Conservation (phyloP, 2,888 invertebrate genomes). For the Drosophila macrothrix region DNA sequence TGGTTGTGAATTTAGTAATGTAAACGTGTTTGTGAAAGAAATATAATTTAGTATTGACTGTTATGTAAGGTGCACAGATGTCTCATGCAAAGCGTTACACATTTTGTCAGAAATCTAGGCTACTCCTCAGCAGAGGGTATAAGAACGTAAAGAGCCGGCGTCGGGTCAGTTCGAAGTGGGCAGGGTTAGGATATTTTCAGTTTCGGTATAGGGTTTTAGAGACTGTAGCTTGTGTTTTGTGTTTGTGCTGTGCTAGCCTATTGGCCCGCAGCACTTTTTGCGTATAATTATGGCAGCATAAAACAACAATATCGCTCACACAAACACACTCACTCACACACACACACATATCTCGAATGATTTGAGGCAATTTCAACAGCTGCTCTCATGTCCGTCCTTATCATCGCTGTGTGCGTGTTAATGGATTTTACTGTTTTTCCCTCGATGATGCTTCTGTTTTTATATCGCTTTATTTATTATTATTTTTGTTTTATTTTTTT, state of each 20-base stretch:
- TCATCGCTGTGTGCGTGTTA: slow-evolving; percentile 56
- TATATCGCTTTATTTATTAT: slow-evolving; percentile 4
- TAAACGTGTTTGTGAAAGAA: neutral
- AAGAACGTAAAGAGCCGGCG: neutral
- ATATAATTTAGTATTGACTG: neutral
- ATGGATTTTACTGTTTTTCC: slow-evolving; percentile 63
- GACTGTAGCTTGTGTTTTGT: slow-evolving; percentile 29
- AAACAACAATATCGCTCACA: slow-evolving; percentile 48
- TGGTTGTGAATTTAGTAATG: neutral
- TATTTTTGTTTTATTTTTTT: slow-evolving; percentile 3
- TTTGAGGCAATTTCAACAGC: slow-evolving; percentile 42
- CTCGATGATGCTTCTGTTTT: slow-evolving; percentile 15
- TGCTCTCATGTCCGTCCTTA: slow-evolving; percentile 25
- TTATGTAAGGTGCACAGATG: neutral
- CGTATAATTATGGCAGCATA: slow-evolving; percentile 63
- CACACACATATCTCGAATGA: neutral
- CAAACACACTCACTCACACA: slow-evolving; percentile 12
- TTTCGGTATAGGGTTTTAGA: neutral
- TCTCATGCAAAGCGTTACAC: neutral
- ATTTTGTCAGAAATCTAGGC: neutral
- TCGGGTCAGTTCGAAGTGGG: slow-evolving; percentile 19
- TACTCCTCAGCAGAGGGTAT: neutral
- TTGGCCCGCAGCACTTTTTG: slow-evolving; percentile 56
- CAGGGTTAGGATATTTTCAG: neutral
- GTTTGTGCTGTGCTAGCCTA: slow-evolving; percentile 36